Conservation (phyloP, 2,113 vertebrate genomes). For the Edolisoma coerulescens region DNA sequence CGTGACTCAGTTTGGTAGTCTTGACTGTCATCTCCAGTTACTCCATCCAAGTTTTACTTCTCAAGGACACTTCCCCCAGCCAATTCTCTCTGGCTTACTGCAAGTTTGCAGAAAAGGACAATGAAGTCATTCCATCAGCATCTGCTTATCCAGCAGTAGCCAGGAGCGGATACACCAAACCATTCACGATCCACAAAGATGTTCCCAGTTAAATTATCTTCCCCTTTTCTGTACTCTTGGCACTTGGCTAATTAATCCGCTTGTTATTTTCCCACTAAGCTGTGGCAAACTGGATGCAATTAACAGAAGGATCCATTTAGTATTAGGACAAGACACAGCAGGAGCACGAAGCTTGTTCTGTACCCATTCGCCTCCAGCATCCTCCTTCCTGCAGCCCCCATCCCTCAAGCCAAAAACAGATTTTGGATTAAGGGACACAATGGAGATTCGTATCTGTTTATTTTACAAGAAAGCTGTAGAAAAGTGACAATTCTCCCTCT, state of each 20-base stretch:
- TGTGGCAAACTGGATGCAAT: neutral
- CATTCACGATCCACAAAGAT: neutral
- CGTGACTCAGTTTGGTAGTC: neutral
- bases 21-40: neutral
- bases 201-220: neutral
- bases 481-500: neutral
- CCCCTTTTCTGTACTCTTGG: neutral
- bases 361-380: neutral
- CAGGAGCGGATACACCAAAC: neutral
- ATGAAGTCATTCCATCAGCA: neutral
- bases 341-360: neutral
- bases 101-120: neutral
- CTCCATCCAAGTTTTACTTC: neutral
- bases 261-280: neutral
- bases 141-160: neutral
- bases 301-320: neutral
- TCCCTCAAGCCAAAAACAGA: neutral
- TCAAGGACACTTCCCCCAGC: neutral
- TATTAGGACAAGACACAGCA: neutral
- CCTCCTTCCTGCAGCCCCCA: neutral
- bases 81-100: neutral
- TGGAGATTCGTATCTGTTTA: slow-evolving; percentile 4
- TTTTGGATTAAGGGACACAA: neutral
- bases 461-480: slow-evolving; percentile 16
- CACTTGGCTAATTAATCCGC: neutral